phyloP scores from a whole-genome alignment of 2,888 invertebrate species.

The Harmothoe impar region DNA sequence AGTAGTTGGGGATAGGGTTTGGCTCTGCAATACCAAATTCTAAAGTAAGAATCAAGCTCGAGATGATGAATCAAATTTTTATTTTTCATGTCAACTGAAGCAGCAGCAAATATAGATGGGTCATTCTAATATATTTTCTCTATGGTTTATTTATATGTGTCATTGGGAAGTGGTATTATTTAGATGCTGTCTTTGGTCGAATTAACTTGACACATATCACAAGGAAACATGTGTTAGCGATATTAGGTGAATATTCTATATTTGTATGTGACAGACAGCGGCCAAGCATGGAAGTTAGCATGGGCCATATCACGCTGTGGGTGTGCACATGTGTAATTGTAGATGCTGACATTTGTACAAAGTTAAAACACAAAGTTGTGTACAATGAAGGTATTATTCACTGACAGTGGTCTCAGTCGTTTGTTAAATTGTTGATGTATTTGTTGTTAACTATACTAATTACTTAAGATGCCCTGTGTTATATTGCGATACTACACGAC shows the following conservation, averaged over 20 bases:
- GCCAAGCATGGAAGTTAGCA: neutral
- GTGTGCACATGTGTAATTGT: neutral
- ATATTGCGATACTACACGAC: neutral
- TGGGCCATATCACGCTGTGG: neutral
- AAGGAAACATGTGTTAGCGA: neutral
- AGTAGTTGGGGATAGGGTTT: neutral
- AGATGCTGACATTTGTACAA: neutral
- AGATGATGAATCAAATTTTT: neutral
- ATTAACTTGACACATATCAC: constrained; percentile 25
- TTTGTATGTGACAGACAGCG: neutral
- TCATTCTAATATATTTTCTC: neutral
- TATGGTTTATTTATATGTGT: constrained; percentile 14
- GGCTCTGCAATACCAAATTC: neutral
- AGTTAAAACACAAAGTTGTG: neutral
- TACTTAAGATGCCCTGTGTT: neutral
- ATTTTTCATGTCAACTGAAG: neutral
- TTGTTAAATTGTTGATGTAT: neutral
- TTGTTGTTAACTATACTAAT: neutral
- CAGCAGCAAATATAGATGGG: neutral
- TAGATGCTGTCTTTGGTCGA: neutral
- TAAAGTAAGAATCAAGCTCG: neutral
- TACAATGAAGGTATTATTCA: constrained; percentile 17
- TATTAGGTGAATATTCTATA: constrained; percentile 17
- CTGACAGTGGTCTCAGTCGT: constrained; percentile 24
- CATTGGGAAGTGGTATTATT: neutral